Percentiles rank a stretch among this genome's conserved stretches.
phyloP scores from a whole-genome alignment of 2,888 invertebrate species.

The Heliconius erato region DNA sequence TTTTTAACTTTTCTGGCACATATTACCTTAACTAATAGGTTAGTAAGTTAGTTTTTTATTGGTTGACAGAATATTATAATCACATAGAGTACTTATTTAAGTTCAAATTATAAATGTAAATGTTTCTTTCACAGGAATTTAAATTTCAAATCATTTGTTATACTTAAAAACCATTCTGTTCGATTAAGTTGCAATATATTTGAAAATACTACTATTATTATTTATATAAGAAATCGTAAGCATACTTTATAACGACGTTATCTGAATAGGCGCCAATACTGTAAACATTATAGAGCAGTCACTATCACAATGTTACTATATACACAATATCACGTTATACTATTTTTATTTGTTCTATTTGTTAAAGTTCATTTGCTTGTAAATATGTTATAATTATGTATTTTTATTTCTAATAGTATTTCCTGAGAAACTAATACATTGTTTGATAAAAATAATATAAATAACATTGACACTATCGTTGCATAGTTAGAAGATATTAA shows the following conservation, averaged over 20 bases:
- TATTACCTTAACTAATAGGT: no score
- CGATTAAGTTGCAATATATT: neutral
- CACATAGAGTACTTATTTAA: no score
- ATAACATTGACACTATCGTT: neutral
- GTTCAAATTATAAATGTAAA: no score
- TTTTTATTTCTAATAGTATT: slow-evolving; percentile 22
- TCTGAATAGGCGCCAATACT: slow-evolving; percentile 50
- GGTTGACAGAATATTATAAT: no score
- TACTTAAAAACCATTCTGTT: neutral
- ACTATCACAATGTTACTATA: slow-evolving; percentile 10
- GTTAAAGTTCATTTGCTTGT: slow-evolving; percentile 28
- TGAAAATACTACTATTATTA: neutral
- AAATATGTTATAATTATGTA: slow-evolving; percentile 5
- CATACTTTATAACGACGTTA: slow-evolving; percentile 29
- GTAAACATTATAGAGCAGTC: slow-evolving; percentile 45
- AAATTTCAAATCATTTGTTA: neutral
- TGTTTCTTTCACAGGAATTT: neutral
- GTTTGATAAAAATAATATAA: slow-evolving; percentile 10
- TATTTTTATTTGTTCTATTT: slow-evolving; percentile 25
- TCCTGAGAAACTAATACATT: slow-evolving; percentile 8
- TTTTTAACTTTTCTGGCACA: no score
- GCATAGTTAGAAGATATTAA: neutral
- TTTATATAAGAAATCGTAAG: slow-evolving; percentile 21
- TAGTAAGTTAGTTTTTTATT: neutral
- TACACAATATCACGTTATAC: slow-evolving; percentile 17